Evolutionary conservation across 1,140 invertebrate species (phyloP).

Genomic region (Hypothenemus hampei): DNA sequence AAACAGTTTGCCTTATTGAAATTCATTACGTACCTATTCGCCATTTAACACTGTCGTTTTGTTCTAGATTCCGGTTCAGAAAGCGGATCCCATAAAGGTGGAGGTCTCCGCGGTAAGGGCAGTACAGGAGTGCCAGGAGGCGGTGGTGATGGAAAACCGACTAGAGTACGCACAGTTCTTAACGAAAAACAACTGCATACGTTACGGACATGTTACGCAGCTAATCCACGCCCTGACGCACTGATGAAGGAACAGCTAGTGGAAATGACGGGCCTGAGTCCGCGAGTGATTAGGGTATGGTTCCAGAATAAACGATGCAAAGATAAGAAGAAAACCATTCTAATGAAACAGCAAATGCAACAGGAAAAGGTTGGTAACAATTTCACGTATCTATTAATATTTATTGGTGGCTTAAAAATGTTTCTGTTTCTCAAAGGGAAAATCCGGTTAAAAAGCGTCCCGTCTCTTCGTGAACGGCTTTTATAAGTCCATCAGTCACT

Average conservation of each 20-base stretch:
- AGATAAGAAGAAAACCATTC: conserved; percentile 96
- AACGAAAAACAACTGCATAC: conserved; percentile 99
- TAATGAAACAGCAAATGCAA: conserved; percentile 97
- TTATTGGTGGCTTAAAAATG: background rate
- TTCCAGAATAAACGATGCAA: conserved; percentile 99
- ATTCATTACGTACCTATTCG: too few relatives aligned
- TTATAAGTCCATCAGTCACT: conserved; percentile 10
- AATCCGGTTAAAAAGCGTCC: background rate
- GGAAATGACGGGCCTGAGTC: conserved; percentile 95
- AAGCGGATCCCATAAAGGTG: conserved; percentile 76
- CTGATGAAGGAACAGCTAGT: conserved; percentile 99
- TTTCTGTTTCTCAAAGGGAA: background rate
- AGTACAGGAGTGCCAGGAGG: conserved; percentile 47
- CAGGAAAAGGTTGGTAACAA: conserved; percentile 84
- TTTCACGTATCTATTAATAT: conserved; percentile 4
- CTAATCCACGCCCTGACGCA: conserved; percentile 96
- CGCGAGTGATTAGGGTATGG: conserved; percentile 95
- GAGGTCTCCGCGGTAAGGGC: conserved; percentile 50
- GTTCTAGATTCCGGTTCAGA: conserved; percentile 77
- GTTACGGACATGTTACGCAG: conserved; percentile 89
- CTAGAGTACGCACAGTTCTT: conserved; percentile 92
- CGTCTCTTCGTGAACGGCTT: background rate
- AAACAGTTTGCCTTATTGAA: too few relatives aligned
- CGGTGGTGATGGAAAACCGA: conserved; percentile 88
- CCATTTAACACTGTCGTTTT: too few relatives aligned